Base-by-base conservation (phyloP, 2,797 vertebrate species). In the Myotis planiceps region DNA sequence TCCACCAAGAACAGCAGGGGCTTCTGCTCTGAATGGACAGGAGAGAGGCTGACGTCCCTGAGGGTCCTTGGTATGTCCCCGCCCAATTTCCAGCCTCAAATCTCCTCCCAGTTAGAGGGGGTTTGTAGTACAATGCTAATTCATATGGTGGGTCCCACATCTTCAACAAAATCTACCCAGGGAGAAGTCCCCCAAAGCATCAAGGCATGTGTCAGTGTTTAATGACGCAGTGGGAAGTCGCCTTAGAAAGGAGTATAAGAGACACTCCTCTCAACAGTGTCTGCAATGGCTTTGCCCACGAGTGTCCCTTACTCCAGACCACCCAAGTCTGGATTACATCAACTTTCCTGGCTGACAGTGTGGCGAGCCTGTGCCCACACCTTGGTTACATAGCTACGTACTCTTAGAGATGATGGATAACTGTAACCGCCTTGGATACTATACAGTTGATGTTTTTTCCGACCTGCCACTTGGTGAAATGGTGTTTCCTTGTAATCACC, bases 241-340 rank as follows among this genome's bases (percentile, higher is more conserved):
- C 16, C 66, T 92, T 90, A 81, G 39, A 93, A 53, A 95, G 25
- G 29, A 79, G 9, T 93, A 79, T 37, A 37, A 90, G 81, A 79
- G 63, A n/a, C 39, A 19, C 37, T 63, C 10, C 53, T 92, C 39
- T 65, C 18, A 37, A 34, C 25, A 18, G 10, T 32, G 1, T 39
- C 65, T 85, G 5, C 5, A 27, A 27, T 27, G 66, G 15, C 34
- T 88, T 69, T n/a, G 3, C 76, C 32, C 53, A 65, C 58, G 4
- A 58, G 25, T 27, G 25, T 27, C 55, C 25, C 55, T 27, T 58
- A 10, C 25, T 58, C 55, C 55, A 58, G 9, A 18, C 39, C 29
- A 18, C 74, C 37, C 16, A 9, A n/a, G 34, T 65, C 25, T 32
- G 25, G 2, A 82, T 69, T 47, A 14, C 16, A 13, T 25, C 9